Percentiles rank a stretch among this genome's conserved stretches.
These are phyloP conservation scores for Dicyrtomina minuta DNA, from an alignment of 2,888 invertebrate species.

Conservation along the genomic window DNA sequence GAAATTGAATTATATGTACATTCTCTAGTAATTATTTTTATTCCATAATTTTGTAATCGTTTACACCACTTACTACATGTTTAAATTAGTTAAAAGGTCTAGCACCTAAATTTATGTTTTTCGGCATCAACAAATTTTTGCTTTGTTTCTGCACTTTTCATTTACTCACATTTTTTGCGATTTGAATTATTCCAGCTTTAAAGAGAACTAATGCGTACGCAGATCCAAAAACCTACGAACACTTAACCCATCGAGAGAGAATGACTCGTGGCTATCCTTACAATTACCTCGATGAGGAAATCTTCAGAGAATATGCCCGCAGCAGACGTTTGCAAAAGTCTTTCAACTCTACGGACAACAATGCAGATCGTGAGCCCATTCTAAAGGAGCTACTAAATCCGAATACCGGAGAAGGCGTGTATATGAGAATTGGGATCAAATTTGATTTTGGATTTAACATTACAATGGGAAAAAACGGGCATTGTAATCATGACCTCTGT, in stretches of 20 bases:
- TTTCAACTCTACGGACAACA: not conserved
- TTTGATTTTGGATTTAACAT: constrained; percentile 46
- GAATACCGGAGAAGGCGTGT: constrained; percentile 2
- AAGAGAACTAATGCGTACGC: too few relatives aligned
- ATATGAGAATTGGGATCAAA: constrained; percentile 25
- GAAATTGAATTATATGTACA: too few relatives aligned
- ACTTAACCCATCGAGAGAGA: constrained; percentile 45
- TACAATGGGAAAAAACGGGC: constrained; percentile 40
- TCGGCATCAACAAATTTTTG: too few relatives aligned
- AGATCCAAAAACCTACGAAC: constrained; percentile 38
- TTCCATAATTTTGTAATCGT: too few relatives aligned
- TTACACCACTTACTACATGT: too few relatives aligned
- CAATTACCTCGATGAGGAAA: not conserved
- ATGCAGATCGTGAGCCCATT: not conserved
- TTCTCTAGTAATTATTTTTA: too few relatives aligned
- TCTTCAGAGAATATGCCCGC: constrained; percentile 4
- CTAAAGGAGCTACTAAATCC: constrained; percentile 31
- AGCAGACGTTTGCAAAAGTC: not conserved
- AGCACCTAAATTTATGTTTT: too few relatives aligned
- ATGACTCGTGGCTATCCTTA: constrained; percentile 38
- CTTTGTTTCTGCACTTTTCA: too few relatives aligned
- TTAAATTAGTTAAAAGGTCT: too few relatives aligned
- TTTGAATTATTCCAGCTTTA: too few relatives aligned
- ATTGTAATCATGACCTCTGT: constrained; percentile 43
- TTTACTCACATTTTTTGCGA: too few relatives aligned